phyloP scores from a whole-genome alignment of 2,797 vertebrate genomes.

The Acanthurus tractus region DNA sequence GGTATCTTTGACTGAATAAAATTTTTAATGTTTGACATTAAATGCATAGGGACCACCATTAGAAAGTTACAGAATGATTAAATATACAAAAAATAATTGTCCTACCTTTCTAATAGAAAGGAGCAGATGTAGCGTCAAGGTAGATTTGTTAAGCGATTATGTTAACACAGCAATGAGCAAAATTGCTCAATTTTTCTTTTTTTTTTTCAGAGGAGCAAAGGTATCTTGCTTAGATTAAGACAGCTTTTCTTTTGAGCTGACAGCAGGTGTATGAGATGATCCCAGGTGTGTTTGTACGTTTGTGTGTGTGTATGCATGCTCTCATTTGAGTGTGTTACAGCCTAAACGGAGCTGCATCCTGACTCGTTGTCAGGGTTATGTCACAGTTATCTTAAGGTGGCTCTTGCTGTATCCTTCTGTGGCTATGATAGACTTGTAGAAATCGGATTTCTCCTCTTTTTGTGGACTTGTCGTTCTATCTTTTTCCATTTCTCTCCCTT shows the following conservation, averaged over 20 bases:
- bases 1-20: no score
- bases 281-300: neutral
- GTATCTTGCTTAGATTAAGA: slow-evolving; percentile 39
- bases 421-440: slow-evolving; percentile 42
- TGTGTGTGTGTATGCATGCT: neutral
- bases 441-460: slow-evolving; percentile 67
- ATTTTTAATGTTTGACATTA: no score
- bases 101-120: slow-evolving; percentile 19
- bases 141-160: slow-evolving; percentile 37
- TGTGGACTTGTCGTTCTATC: slow-evolving; percentile 56
- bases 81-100: no score
- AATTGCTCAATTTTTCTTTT: slow-evolving; percentile 29
- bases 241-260: slow-evolving; percentile 42
- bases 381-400: slow-evolving; percentile 67
- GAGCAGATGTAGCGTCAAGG: slow-evolving; percentile 28
- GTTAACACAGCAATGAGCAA: slow-evolving; percentile 37
- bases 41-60: no score
- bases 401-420: slow-evolving; percentile 37
- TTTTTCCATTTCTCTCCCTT: slow-evolving; percentile 50
- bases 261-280: slow-evolving; percentile 47
- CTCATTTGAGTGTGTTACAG: slow-evolving; percentile 10
- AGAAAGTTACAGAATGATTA: no score
- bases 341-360: slow-evolving; percentile 27
- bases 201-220: slow-evolving; percentile 14
- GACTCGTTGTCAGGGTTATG: slow-evolving; percentile 61